phyloP scores from a whole-genome alignment of 2,888 invertebrate species.

The Lycaena phlaeas region DNA sequence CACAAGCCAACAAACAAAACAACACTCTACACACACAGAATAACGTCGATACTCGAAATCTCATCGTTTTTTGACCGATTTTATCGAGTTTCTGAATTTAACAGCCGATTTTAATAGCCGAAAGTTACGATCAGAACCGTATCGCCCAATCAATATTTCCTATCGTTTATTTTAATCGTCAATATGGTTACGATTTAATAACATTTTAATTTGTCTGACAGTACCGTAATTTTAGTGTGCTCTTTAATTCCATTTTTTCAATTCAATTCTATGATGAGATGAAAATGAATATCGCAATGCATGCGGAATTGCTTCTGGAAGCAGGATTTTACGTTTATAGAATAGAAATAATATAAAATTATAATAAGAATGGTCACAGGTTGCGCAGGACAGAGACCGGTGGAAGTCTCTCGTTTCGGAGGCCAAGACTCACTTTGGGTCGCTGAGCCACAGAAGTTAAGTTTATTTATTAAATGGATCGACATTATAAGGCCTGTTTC shows the following conservation, averaged over 20 bases:
- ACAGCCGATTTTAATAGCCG: constrained; percentile 40
- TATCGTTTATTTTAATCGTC: constrained; percentile 25
- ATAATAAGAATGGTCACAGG: no score
- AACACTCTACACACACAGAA: background rate
- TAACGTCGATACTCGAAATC: constrained; percentile 3
- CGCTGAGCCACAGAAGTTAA: no score
- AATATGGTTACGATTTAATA: constrained; percentile 13
- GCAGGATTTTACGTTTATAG: no score
- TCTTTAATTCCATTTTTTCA: no score
- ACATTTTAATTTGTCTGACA: constrained; percentile 3
- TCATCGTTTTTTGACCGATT: constrained; percentile 10
- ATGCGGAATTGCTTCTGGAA: no score
- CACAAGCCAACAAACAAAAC: constrained; percentile 11
- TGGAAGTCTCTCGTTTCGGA: no score
- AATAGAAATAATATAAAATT: background rate
- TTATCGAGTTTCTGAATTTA: constrained; percentile 18
- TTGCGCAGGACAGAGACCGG: no score
- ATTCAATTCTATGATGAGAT: no score
- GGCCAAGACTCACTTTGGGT: no score
- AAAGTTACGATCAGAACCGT: constrained; percentile 43
- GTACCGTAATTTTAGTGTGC: background rate
- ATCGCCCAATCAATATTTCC: constrained; percentile 29
- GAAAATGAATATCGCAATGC: no score
- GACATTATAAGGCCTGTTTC: no score
- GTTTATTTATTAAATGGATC: no score